Evolutionary conservation across 2,797 vertebrate genomes (phyloP), one percentile per base, ranked within the genome.

Genomic region (Gouania willdenowi): DNA sequence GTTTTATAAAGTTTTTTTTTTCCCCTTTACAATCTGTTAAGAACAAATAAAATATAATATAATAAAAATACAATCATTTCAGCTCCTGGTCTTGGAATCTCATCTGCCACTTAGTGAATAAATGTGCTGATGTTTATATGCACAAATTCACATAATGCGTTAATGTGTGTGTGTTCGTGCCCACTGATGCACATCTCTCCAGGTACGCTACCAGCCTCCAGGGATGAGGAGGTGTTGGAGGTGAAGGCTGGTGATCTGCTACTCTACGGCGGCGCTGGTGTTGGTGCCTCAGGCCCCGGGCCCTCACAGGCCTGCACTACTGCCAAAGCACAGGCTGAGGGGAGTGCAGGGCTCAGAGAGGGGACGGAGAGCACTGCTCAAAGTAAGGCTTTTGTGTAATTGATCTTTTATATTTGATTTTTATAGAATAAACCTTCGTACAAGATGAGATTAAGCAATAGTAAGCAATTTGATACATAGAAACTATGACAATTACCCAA

Each of bases 221-320:
- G 81, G 70, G 80, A 81, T 67, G 69, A 74, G 65, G 78, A 84
- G 77, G 81, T 83, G 69, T 83, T 72, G 56, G 74, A 82, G 83
- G 81, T 81, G 78, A 85, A 76, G 75, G 79, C 71, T 46, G 78
- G 74, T 81, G 80, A 78, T 79, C 74, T 68, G 74, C 69, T 76
- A 76, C 75, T 81, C 73, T 71, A 66, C 41, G 42, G 66, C 48
- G 79, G 19, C n/a, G n/a, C n/a, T n/a, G n/a, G 70, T 66, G 67
- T 66, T 44, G 71, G 40, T 10, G 77, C 85, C 77, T 79, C 62
- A 1, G 76, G 77, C 79, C 52, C 27, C 11, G 11, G 73, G 59
- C 68, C 74, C 70, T 82, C 77, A 49, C 74, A 72, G 59, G 50
- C 67, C 62, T 41, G 50, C 3, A 27, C 42, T 44, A 31, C 7